phyloP scores from a whole-genome alignment of 1,140 invertebrate species.

The Drusus annulatus region DNA sequence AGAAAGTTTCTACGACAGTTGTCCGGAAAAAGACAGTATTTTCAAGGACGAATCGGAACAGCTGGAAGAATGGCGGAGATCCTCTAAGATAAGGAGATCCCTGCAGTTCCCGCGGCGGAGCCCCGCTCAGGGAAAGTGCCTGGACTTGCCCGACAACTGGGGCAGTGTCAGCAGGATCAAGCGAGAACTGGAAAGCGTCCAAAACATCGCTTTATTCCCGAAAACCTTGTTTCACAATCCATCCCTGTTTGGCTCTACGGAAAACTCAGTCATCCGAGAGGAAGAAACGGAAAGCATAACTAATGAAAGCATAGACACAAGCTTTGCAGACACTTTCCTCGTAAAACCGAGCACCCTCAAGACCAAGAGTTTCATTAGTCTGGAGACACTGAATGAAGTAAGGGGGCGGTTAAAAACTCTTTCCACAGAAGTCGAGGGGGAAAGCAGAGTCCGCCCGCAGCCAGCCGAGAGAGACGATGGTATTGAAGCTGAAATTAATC shows the following conservation, averaged over 20 bases:
- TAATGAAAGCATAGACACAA: conserved; percentile 33
- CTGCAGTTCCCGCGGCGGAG: conserved; percentile 75
- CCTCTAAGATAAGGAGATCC: conserved; percentile 74
- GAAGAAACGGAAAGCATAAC: conserved; percentile 47
- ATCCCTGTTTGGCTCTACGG: conserved; percentile 67
- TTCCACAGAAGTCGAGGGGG: conserved; percentile 63
- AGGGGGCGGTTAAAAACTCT: conserved; percentile 70
- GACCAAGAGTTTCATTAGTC: conserved; percentile 71
- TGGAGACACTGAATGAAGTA: conserved; percentile 74
- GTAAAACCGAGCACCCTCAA: conserved; percentile 54
- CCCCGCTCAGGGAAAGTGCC: conserved; percentile 66
- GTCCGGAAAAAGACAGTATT: conserved; percentile 56
- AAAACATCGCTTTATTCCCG: conserved; percentile 63
- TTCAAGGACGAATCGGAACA: conserved; percentile 59
- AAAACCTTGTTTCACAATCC: not conserved
- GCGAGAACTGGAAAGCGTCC: conserved; percentile 68
- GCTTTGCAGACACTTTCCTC: conserved; percentile 43
- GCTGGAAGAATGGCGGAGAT: conserved; percentile 73
- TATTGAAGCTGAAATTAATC: conserved; percentile 62
- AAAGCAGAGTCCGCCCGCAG: conserved; percentile 57
- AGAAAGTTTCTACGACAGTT: conserved; percentile 57
- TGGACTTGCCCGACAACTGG: conserved; percentile 71
- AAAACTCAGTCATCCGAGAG: conserved; percentile 20
- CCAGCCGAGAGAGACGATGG: conserved; percentile 66
- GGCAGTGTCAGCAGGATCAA: conserved; percentile 71